Evolutionary conservation across 35 echinoderm and acorn worm species (phyloP), one percentile per base, ranked within the genome.

Genomic region (Ophioderma brevispina): DNA sequence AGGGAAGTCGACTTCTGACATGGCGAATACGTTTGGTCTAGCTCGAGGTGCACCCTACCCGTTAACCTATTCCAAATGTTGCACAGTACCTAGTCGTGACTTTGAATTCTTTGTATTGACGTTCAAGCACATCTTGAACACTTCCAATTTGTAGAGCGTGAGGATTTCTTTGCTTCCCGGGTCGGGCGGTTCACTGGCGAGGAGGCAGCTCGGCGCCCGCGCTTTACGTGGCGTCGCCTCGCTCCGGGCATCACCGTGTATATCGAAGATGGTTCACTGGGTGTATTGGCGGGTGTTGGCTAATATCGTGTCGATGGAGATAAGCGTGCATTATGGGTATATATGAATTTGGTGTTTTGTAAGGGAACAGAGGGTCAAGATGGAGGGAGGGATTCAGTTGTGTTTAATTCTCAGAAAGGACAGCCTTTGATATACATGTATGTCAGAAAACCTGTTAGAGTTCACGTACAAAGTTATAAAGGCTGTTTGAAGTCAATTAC

Each of bases 131-230:
- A 70, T 70, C 59, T 70, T 70, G 59, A 70, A 70, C 6, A 70
- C 59, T 70, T 70, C n/a, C 59, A 70, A 70, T 70, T 70, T 70
- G 59, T 70, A 25, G 59, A 70, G 59, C 59, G 59, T 70, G 59
- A 70, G 59, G 59, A 70, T 70, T 70, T 70, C 10, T 6, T 25
- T 13, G 28, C 59, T 70, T 70, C 59, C 59, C 59, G 59, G 59
- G 59, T 70, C 59, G 15, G 28, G 15, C n/a, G 59, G 59, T 70
- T 70, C 59, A 70, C 59, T 70, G 28, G 28, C 59, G n/a, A 70
- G 59, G 59, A 70, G 23, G 59, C 59, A 70, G 59, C 59, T 70
- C 59, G 59, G 59, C 59, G 59, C 59, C 59, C 59, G 59, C n/a
- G 59, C 59, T 70, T 3, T 70, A 25, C 23, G 59, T 25, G 59